Evolutionary conservation across 1,140 invertebrate genomes (phyloP).

Genomic region (Drosophila grimshawi): DNA sequence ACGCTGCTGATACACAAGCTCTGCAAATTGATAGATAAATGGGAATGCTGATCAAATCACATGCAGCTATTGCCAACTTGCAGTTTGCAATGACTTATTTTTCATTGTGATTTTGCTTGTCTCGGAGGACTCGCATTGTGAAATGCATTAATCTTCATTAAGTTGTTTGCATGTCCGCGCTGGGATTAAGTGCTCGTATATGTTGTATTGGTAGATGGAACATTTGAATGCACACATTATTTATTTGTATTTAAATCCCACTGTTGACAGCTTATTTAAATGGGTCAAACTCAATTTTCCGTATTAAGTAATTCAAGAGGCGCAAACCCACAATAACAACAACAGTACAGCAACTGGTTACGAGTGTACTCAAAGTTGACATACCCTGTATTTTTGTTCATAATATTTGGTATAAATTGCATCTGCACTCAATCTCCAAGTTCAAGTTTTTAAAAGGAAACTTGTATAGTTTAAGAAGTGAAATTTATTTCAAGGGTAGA

Average conservation of each 20-base stretch:
- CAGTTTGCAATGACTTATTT: constrained; percentile 20
- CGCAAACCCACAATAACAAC: constrained; percentile 25
- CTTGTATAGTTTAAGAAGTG: no score
- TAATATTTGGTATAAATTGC: neutral
- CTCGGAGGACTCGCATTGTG: constrained; percentile 14
- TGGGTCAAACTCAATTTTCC: constrained; percentile 53
- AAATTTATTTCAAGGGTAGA: no score
- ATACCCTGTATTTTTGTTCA: constrained; percentile 4
- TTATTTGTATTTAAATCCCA: constrained; percentile 18
- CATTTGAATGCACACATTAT: constrained; percentile 15
- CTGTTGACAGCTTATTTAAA: neutral
- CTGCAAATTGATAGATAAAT: constrained; percentile 70
- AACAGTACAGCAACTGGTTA: neutral
- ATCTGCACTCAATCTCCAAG: no score
- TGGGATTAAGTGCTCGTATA: constrained; percentile 25
- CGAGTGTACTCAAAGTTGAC: neutral
- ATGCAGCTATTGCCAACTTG: constrained; percentile 50
- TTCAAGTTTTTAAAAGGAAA: no score
- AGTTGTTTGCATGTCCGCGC: constrained; percentile 48
- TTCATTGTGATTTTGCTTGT: constrained; percentile 36
- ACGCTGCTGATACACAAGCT: constrained; percentile 28
- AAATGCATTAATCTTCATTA: constrained; percentile 74
- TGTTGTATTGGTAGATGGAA: neutral
- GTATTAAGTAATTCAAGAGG: constrained; percentile 49
- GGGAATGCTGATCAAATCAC: constrained; percentile 55